Base-by-base conservation (phyloP, 2,888 invertebrate genomes). In the Aleiodes alternator region DNA sequence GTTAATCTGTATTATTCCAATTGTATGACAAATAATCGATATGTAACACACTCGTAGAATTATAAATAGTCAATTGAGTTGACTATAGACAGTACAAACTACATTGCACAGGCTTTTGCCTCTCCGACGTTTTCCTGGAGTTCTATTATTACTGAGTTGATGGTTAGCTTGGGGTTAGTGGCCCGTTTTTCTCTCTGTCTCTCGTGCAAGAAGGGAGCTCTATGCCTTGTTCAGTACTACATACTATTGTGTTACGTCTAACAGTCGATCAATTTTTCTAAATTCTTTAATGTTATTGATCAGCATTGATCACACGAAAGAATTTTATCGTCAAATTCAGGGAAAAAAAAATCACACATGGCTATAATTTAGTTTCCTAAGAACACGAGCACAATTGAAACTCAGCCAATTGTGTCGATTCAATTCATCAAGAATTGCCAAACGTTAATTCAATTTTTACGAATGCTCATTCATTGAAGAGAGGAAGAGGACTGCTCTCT, bases 111-210 rank as follows among this genome's bases (percentile, higher is more conserved):
- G 43, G 11, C 43, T 72, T 68, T 55, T 53, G 68, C 51, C 71
- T 72, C 71, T 59, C 66, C 48, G 43, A 38, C 4, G 5, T 14
- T 69, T 76, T 80, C 76, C 75, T 76, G 72, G 79, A 78, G 79
- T 80, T 80, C 79, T 80, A 80, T 80, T 78, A 80, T 80, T 80
- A 79, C 74, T 55, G 43, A 34, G 71, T 51, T 69, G 57, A 69
- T 68, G 69, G 73, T 77, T 70, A 57, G 50, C 61, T 53, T 69
- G 78, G 80, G 78, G 77, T 80, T 80, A 78, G 77, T 73, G 74
- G 55, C 72, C 76, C 72, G 31, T 53, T 8, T 23, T 23, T 23
- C 23, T 48, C 51, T 29, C 43, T 43, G 34, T 68, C 43, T 57
- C 23, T 12, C 56, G 48, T 4, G 8, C 4, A 29, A 51, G 23